A percentile compares a stretch with the other conserved stretches of the same genome.
Conservation (phyloP, 2,888 invertebrate genomes). For the Caenorhabditis afra region DNA sequence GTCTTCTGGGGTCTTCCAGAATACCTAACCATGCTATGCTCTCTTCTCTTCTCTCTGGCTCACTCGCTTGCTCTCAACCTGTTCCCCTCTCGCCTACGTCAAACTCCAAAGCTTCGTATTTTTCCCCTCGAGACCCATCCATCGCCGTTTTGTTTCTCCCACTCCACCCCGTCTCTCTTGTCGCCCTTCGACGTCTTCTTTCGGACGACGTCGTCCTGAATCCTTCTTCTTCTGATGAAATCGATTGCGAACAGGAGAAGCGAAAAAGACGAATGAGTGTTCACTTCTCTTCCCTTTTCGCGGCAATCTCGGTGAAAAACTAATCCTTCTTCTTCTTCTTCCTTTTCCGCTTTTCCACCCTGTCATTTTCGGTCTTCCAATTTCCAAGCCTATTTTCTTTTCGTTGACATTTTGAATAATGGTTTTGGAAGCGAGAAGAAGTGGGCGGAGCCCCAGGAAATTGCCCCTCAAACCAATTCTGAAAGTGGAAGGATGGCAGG, state of each 20-base stretch:
- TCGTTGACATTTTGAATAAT: constrained; percentile 4
- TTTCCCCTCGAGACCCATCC: constrained; percentile 52
- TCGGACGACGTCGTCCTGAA: no score
- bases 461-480: no score
- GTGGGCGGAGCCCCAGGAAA: no score
- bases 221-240: constrained; percentile 6
- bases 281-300: constrained; percentile 23
- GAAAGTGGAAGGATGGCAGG: no score
- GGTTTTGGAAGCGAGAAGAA: not conserved
- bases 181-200: no score
- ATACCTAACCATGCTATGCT: not conserved
- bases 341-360: constrained; percentile 6
- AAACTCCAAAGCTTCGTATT: no score
- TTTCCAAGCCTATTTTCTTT: not conserved
- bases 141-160: constrained; percentile 53
- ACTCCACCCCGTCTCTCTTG: constrained; percentile 8
- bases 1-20: no score
- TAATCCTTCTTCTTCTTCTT: constrained; percentile 46
- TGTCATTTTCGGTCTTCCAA: constrained; percentile 25
- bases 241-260: no score
- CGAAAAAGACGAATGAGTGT: constrained; percentile 42
- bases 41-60: constrained; percentile 2
- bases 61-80: constrained; percentile 15
- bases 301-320: constrained; percentile 24
- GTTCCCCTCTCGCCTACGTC: constrained; percentile 4